These are phyloP conservation scores for Cylas formicarius DNA, from an alignment of 1,140 invertebrate species.

Conservation along the genomic window DNA sequence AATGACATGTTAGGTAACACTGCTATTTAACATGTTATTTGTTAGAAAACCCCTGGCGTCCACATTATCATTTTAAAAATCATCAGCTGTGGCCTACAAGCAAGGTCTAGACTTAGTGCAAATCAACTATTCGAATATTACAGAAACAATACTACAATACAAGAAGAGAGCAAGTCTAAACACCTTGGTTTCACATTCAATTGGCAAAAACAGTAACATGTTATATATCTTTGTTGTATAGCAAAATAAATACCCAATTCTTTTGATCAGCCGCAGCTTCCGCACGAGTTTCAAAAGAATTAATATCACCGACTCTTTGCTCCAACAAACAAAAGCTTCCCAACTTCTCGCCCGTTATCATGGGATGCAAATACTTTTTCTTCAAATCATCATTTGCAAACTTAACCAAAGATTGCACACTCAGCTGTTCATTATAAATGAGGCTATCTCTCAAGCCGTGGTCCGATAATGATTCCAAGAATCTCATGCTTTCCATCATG, in stretches of 20 bases:
- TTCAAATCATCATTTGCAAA: slow-evolving; percentile 44
- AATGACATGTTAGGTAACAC: too few species aligned
- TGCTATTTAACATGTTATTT: too few species aligned
- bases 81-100: too few species aligned
- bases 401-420: slow-evolving; percentile 43
- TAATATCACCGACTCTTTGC: slow-evolving; percentile 31
- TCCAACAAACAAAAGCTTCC: slow-evolving; percentile 48
- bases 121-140: too few species aligned
- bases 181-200: neutral
- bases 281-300: slow-evolving; percentile 38
- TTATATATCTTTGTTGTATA: too few species aligned
- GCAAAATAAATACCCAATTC: slow-evolving; percentile 43
- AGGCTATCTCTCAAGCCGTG: slow-evolving; percentile 43
- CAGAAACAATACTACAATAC: neutral
- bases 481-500: slow-evolving; percentile 48
- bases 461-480: slow-evolving; percentile 47
- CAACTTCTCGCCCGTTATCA: slow-evolving; percentile 44
- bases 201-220: too few species aligned
- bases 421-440: slow-evolving; percentile 43
- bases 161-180: neutral
- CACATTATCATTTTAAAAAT: too few species aligned
- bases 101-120: too few species aligned
- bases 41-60: too few species aligned
- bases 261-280: slow-evolving; percentile 30
- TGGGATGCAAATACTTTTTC: slow-evolving; percentile 43